phyloP scores from a whole-genome alignment of 2,888 invertebrate species.

The Ectemnius lituratus region DNA sequence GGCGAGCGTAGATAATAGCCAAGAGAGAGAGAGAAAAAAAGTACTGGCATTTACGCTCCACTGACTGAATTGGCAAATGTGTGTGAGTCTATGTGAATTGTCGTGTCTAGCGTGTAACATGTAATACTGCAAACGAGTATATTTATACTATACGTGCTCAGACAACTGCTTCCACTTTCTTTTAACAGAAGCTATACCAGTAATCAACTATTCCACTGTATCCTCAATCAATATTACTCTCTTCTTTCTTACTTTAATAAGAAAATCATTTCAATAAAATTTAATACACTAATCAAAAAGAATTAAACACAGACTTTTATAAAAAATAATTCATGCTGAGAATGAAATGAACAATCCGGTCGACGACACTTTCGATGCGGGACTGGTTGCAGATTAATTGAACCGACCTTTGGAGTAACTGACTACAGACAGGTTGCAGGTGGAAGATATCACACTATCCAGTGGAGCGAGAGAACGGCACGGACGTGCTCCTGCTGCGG shows the following conservation, averaged over 20 bases:
- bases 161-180: too few relatives aligned
- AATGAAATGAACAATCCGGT: too few relatives aligned
- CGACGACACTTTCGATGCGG: neutral
- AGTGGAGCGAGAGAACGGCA: neutral
- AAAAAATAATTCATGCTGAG: too few relatives aligned
- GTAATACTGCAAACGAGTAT: too few relatives aligned
- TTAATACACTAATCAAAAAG: neutral
- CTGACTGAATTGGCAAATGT: neutral
- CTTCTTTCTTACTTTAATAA: too few relatives aligned
- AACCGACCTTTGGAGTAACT: neutral
- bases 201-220: too few relatives aligned
- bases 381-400: neutral
- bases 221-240: too few relatives aligned
- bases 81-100: neutral
- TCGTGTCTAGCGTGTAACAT: too few relatives aligned
- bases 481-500: conserved; percentile 26
- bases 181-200: too few relatives aligned
- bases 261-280: too few relatives aligned
- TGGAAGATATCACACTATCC: neutral
- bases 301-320: neutral
- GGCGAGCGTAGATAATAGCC: conserved; percentile 1
- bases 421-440: neutral
- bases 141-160: too few relatives aligned
- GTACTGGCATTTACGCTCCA: neutral
- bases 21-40: neutral